A percentile compares a stretch with the other conserved stretches of the same genome.
Conservation (phyloP, 2,113 vertebrate genomes). For the Indicator maculatus region DNA sequence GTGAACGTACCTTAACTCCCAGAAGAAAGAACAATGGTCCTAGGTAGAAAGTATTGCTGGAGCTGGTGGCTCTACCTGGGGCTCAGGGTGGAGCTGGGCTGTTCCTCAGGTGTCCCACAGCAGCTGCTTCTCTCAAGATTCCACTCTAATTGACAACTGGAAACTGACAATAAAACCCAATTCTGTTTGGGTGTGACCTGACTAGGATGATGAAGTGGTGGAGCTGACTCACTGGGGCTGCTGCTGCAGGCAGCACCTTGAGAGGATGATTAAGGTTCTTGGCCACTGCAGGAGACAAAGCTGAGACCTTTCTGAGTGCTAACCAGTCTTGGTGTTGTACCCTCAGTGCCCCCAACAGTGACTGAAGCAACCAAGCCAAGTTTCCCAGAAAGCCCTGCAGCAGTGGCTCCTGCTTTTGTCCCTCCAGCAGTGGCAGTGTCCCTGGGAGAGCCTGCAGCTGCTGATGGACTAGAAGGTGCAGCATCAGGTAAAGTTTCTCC, state of each 20-base stretch:
- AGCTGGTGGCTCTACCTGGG: background rate
- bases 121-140: background rate
- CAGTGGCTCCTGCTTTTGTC: fast-evolving
- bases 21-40: background rate
- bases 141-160: too few relatives aligned
- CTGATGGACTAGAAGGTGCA: fast-evolving
- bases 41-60: background rate
- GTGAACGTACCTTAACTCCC: background rate
- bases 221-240: background rate
- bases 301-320: background rate
- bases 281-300: background rate
- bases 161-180: fast-evolving
- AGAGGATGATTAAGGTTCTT: background rate
- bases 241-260: background rate
- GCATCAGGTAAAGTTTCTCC: background rate
- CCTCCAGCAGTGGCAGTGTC: background rate
- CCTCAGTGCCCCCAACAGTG: background rate
- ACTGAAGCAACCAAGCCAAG: background rate
- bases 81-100: background rate
- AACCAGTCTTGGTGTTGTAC: background rate
- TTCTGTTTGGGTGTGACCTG: fast-evolving
- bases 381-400: background rate
- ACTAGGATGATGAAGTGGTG: fast-evolving
- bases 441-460: background rate
- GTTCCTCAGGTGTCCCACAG: background rate